These are phyloP conservation scores for Hyposoter dolosus DNA, from an alignment of 2,888 invertebrate genomes.

Conservation along the genomic window DNA sequence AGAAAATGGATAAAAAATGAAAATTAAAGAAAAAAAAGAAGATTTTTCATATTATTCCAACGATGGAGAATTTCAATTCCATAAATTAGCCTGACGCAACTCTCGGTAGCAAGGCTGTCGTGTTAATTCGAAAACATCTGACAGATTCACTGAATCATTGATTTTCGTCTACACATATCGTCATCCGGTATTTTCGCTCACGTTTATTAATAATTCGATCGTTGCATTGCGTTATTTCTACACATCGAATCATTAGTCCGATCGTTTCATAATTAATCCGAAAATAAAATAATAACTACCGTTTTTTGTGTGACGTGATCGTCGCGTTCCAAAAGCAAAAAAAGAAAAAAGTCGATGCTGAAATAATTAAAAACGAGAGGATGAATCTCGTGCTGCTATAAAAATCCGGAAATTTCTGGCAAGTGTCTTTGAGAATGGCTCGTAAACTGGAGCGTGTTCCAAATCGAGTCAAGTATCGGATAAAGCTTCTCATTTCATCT, in stretches of 20 bases:
- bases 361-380: conserved; percentile 43
- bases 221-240: not conserved
- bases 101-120: too few relatives aligned
- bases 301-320: not conserved
- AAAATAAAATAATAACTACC: not conserved
- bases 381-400: conserved; percentile 38
- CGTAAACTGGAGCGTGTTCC: conserved; percentile 66
- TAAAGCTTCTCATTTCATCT: conserved; percentile 63
- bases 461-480: conserved; percentile 70
- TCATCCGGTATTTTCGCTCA: not conserved
- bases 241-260: not conserved
- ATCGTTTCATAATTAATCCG: not conserved
- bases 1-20: too few relatives aligned
- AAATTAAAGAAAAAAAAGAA: too few relatives aligned
- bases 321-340: not conserved
- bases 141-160: not conserved
- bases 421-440: conserved; percentile 65
- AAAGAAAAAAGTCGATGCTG: not conserved
- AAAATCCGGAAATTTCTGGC: conserved; percentile 63
- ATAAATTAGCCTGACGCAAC: too few relatives aligned
- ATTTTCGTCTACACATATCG: not conserved
- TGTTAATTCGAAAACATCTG: too few relatives aligned
- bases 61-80: too few relatives aligned
- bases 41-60: too few relatives aligned
- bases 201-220: not conserved